A percentile compares a stretch with the other conserved stretches of the same genome.
phyloP scores from a whole-genome alignment of 1,140 invertebrate species.

The Liolophura sinensis region DNA sequence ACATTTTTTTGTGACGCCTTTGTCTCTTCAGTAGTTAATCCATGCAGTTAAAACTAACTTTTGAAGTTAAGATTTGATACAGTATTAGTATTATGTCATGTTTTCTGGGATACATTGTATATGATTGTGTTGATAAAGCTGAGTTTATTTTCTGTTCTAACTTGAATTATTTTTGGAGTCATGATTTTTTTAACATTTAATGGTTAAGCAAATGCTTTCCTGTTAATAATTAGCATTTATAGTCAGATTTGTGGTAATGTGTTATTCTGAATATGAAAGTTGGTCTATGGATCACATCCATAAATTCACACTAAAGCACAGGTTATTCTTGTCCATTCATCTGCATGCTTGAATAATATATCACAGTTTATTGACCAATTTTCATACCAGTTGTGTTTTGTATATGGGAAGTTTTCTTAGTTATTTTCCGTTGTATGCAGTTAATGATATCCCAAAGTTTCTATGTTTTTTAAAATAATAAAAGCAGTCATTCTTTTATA shows the following conservation, averaged over 20 bases:
- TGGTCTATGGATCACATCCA: not conserved
- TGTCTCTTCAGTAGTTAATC: too few relatives aligned
- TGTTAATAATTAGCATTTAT: conserved; percentile 1
- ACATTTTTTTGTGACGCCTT: too few relatives aligned
- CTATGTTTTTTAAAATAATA: conserved; percentile 47
- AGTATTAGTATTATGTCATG: conserved; percentile 12
- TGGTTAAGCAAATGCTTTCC: conserved; percentile 1
- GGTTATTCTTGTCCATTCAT: conserved; percentile 3
- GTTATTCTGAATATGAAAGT: conserved; percentile 1
- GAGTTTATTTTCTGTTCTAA: conserved; percentile 17
- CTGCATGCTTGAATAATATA: conserved; percentile 3
- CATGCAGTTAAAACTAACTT: too few relatives aligned
- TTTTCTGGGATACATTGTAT: conserved; percentile 6
- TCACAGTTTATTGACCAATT: conserved; percentile 34
- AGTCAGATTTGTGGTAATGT: not conserved
- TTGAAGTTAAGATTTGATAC: conserved; percentile 3
- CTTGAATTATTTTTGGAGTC: conserved; percentile 23
- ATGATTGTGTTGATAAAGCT: conserved; percentile 8
- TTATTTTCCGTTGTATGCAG: conserved; percentile 37
- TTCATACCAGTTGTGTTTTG: conserved; percentile 46
- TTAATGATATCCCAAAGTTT: conserved; percentile 39
- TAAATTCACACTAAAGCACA: too few relatives aligned
- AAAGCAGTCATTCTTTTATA: conserved; percentile 34
- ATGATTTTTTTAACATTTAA: conserved; percentile 16
- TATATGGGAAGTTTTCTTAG: conserved; percentile 47